Conservation (phyloP, 1,140 invertebrate species). For the Drosophila triauraria region DNA sequence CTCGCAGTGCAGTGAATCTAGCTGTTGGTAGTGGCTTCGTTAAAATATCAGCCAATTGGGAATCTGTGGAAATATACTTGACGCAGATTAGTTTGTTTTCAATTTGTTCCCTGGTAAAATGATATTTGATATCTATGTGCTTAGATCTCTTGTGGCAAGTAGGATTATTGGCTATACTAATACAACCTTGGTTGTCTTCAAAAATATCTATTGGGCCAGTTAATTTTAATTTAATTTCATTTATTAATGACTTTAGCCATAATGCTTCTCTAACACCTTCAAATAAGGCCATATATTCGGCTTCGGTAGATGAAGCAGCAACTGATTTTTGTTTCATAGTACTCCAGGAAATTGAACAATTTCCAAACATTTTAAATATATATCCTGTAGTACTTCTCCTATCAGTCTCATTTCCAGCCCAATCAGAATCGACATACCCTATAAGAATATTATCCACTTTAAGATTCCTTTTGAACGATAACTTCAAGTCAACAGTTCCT, state of each 20-base stretch:
- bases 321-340: neutral
- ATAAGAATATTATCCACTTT: conserved; percentile 35
- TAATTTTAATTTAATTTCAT: neutral
- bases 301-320: neutral
- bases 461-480: conserved; percentile 10
- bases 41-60: too few species aligned
- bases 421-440: conserved; percentile 18
- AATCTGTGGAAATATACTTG: too few species aligned
- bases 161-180: neutral
- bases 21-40: too few species aligned
- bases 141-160: too few species aligned
- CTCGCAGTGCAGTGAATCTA: too few species aligned
- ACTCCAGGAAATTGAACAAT: neutral
- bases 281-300: neutral
- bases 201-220: neutral
- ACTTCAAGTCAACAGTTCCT: conserved; percentile 70
- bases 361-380: conserved; percentile 16
- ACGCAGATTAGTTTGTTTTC: too few species aligned
- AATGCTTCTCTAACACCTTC: neutral
- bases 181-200: neutral
- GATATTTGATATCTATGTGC: too few species aligned
- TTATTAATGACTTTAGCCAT: neutral
- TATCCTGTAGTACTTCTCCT: conserved; percentile 11
- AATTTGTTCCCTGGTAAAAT: too few species aligned
- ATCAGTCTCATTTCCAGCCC: neutral